Conservation (phyloP, 2,888 invertebrate species). For the Trichogramma evanescens region DNA sequence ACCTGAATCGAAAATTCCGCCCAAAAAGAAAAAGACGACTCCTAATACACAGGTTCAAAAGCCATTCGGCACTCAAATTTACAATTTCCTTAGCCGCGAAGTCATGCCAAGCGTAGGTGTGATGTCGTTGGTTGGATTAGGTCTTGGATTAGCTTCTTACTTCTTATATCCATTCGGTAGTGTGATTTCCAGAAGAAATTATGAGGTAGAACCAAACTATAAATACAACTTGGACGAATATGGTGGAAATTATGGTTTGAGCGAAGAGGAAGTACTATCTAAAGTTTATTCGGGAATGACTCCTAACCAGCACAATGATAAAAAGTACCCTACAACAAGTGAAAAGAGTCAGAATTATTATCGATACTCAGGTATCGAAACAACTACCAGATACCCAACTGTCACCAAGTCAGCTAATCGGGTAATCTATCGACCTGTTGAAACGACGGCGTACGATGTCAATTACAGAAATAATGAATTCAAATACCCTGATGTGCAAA, state of each 20-base stretch:
- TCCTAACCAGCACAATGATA: conserved; percentile 31
- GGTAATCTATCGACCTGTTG: conserved; percentile 27
- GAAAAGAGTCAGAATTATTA: conserved; percentile 21
- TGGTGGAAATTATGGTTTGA: conserved; percentile 60
- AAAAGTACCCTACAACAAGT: conserved; percentile 18
- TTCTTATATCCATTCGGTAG: conserved; percentile 69
- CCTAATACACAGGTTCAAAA: conserved; percentile 45
- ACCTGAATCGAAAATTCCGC: conserved; percentile 39
- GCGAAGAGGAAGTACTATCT: conserved; percentile 70
- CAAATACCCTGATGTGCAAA: conserved; percentile 34
- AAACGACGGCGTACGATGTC: conserved; percentile 28
- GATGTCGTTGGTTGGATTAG: conserved; percentile 63
- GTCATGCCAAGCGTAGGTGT: conserved; percentile 77
- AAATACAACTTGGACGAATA: conserved; percentile 65
- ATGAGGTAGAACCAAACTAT: conserved; percentile 53
- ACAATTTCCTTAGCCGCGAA: conserved; percentile 70
- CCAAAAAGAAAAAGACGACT: conserved; percentile 51
- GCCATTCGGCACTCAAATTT: conserved; percentile 66
- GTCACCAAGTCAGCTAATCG: conserved; percentile 21
- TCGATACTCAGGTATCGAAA: conserved; percentile 26
- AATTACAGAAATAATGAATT: conserved; percentile 39
- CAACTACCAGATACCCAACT: conserved; percentile 34
- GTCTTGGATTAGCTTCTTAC: conserved; percentile 70
- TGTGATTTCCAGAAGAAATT: conserved; percentile 57
- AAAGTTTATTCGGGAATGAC: conserved; percentile 68